Conservation (phyloP, 2,113 vertebrate species). For the Meleagris gallopavo region DNA sequence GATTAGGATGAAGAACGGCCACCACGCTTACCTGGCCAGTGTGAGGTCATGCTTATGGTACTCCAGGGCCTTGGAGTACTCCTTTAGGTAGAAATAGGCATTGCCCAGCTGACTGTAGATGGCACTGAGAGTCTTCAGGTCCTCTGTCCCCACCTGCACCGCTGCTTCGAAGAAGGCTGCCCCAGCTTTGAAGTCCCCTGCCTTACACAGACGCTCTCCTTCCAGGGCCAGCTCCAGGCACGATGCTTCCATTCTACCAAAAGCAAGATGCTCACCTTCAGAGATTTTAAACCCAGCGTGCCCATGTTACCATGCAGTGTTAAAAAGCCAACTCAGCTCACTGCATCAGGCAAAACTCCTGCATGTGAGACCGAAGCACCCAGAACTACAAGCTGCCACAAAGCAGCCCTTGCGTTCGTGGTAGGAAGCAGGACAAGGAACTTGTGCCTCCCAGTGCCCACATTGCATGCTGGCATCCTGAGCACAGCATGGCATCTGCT, state of each 20-base stretch:
- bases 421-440: background rate
- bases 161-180: conserved; percentile 95
- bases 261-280: background rate
- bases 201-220: conserved; percentile 94
- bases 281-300: background rate
- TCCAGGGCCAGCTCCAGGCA: conserved; percentile 95
- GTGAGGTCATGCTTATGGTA: conserved; percentile 95
- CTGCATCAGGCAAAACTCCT: background rate
- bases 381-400: background rate
- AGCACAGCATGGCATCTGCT: accelerated
- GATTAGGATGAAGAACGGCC: accelerated
- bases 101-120: conserved; percentile 99
- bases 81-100: conserved; percentile 97
- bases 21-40: conserved; percentile 87
- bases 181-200: conserved; percentile 92
- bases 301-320: accelerated
- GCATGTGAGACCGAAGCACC: background rate
- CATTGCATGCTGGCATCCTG: accelerated
- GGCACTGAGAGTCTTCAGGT: conserved; percentile 96
- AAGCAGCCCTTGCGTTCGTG: background rate
- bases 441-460: background rate
- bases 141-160: conserved; percentile 95
- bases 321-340: background rate
- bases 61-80: conserved; percentile 91
- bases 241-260: conserved; percentile 93